Evolutionary conservation across 2,113 vertebrate genomes (phyloP), one percentile per base, ranked within the genome.

Genomic region (Alaudala cheleensis): DNA sequence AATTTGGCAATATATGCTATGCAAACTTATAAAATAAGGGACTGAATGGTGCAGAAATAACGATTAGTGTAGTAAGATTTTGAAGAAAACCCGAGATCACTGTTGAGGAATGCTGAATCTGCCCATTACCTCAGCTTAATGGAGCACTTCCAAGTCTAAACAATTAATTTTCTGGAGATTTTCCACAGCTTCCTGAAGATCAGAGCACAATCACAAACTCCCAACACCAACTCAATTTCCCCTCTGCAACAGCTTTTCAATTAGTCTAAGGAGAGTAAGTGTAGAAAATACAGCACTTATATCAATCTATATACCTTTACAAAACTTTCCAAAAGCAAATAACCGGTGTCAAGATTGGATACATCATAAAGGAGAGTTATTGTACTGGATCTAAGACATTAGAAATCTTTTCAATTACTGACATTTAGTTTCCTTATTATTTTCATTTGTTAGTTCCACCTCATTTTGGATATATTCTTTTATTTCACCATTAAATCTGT

Each of bases 401-500:
- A 64, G 28, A 88, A 53, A 83, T 25, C 77, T 76, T 93, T 83
- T 62, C 76, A 88, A 93, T 89, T 86, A 64, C 72, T 74, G 56
- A 11, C 60, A 50, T 78, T 85, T 73, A 66, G 69, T 80, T 83
- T 56, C 40, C 71, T 81, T 74, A 58, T 58, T 86, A 74, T 88
- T 96, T 92, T 90, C 56, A 53, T 71, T 64, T 67, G 25, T 94
- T 95, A 86, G 88, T 90, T 95, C 89, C 71, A 34, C 90, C 86
- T 90, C 60, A 1, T 77, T 92, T 85, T 91, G 45, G 28, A 85
- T 71, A 69, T 65, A 31, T 50, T 76, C 28, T 87, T 93, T 87
- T 47, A 42, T 76, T 87, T 85, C 61, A 33, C 6, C 69, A 49
- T 86, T 64, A 93, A 81, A 79, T 64, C 60, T 60, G 60, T 60